A percentile compares a stretch with the other conserved stretches of the same genome.
phyloP scores from a whole-genome alignment of 2,113 vertebrate genomes.

The Phrynosoma blainvillii region DNA sequence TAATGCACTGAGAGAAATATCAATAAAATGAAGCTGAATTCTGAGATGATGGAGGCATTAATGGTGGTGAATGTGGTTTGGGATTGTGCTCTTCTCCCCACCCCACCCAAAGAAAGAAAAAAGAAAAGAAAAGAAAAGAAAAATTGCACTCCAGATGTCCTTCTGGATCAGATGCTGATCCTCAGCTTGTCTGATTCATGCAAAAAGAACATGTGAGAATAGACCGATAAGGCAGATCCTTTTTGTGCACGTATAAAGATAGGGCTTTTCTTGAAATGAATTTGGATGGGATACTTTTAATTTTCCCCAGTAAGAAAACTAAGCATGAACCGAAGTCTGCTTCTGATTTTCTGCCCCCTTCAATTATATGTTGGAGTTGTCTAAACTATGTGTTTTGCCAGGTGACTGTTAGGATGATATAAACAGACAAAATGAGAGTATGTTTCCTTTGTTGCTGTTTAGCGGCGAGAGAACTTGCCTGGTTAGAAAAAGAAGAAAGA shows the following conservation, averaged over 20 bases:
- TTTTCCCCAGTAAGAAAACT: background rate
- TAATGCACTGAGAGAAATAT: background rate
- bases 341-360: too few species aligned
- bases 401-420: background rate
- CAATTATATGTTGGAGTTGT: too few species aligned
- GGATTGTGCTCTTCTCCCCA: background rate
- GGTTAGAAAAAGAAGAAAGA: conserved; percentile 89
- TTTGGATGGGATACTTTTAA: background rate
- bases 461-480: conserved; percentile 88
- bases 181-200: background rate
- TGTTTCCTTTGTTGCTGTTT: conserved; percentile 31
- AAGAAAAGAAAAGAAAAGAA: background rate
- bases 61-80: background rate
- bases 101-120: background rate
- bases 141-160: background rate
- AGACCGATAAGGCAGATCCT: background rate
- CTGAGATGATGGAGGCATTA: background rate
- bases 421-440: background rate
- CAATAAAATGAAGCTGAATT: too few species aligned
- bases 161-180: background rate
- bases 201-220: too few species aligned
- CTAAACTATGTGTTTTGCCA: background rate
- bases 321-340: too few species aligned
- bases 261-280: background rate
- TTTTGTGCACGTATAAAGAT: background rate